Base-by-base conservation (phyloP, 2,888 invertebrate species). In the Aromia moschata region DNA sequence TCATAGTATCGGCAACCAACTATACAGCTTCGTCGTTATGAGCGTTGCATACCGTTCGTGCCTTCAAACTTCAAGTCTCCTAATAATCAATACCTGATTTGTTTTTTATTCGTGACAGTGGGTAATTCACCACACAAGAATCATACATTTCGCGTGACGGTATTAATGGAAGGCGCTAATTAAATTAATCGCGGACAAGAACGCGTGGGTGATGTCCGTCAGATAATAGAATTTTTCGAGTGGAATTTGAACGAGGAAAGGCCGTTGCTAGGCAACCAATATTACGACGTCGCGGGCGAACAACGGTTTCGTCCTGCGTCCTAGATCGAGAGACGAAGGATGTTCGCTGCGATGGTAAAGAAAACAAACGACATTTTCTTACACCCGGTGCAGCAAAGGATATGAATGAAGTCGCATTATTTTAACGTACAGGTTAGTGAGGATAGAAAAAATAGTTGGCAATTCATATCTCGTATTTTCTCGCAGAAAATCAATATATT, bases 401-500 rank as follows among this genome's bases (percentile, higher is more conserved):
- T 91, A 92, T 93, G 93, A 92, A 93, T 93, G 92, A 91, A 89
- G 92, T 87, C 91, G 86, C 91, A 90, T 84, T 89, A 87, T 86
- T 86, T 90, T 83, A 88, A 91, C 82, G 85, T 91, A 84, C 90
- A 92, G 91, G 93, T 92, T 85, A 86, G 85, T 58, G 11, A 11
- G 14, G 11, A n/a, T 7, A n/a, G n/a, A n/a, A n/a, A n/a, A n/a
- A n/a, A n/a, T n/a, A n/a, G n/a, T 1, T 11, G 52, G 12, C n/a
- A 43, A 44, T 43, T 41, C 47, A 43, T 18, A 52, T 30, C 10
- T 52, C 11, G 41, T 16, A 12, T 31, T 12, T 30, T 9, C 12
- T 30, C 3, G 2, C 16, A 31, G 18, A 31, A 37, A 46, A 56
- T 56, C 40, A 56, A 56, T 56, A 56, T 40, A 38, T 40, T 15